These are phyloP conservation scores for Mythimna lalbum DNA, from an alignment of 2,888 invertebrate species.

Conservation along the genomic window DNA sequence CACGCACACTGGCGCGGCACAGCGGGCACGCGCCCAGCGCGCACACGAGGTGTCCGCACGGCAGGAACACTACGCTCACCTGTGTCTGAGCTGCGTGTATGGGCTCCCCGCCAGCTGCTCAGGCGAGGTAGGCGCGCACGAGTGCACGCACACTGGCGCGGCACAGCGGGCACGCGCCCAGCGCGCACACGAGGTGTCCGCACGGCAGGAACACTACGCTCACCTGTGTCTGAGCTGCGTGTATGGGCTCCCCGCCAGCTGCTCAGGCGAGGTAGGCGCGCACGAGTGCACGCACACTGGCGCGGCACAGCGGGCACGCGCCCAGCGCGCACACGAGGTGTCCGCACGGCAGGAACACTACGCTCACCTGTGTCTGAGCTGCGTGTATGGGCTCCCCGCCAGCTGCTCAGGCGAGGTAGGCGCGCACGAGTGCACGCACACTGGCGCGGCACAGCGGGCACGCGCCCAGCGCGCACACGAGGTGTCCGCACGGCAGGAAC, in stretches of 20 bases:
- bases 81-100: slow-evolving; percentile 49
- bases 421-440: slow-evolving; percentile 93
- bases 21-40: slow-evolving; percentile 97
- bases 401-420: slow-evolving; percentile 87
- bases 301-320: slow-evolving; percentile 97
- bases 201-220: no score
- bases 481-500: no score
- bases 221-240: slow-evolving; percentile 79
- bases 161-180: slow-evolving; percentile 97
- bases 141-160: slow-evolving; percentile 89
- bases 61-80: slow-evolving; percentile 76
- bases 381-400: not conserved
- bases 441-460: slow-evolving; percentile 96
- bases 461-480: slow-evolving; percentile 92
- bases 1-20: slow-evolving; percentile 91
- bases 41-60: no score
- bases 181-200: slow-evolving; percentile 79
- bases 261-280: slow-evolving; percentile 91
- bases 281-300: slow-evolving; percentile 92
- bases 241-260: not conserved
- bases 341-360: no score
- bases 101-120: slow-evolving; percentile 41
- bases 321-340: slow-evolving; percentile 89
- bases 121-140: slow-evolving; percentile 94
- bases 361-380: slow-evolving; percentile 79